These are phyloP conservation scores for Hirundo rustica DNA, from an alignment of 2,797 vertebrate species.

Conservation along the genomic window DNA sequence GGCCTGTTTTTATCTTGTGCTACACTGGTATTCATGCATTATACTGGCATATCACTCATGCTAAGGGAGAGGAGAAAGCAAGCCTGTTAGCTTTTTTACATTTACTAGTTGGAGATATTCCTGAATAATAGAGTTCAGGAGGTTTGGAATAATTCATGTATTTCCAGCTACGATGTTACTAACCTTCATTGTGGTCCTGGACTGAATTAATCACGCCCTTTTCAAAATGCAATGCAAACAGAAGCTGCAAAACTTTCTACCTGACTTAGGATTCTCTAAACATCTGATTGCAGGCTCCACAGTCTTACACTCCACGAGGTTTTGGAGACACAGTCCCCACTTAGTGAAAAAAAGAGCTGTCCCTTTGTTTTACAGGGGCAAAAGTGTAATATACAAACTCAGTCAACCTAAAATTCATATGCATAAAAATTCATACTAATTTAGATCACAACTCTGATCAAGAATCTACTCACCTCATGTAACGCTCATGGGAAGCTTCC, in stretches of 20 bases:
- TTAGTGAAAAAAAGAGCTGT: neutral
- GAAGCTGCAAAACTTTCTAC: neutral
- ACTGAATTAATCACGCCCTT: conserved; percentile 14
- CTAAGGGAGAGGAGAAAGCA: neutral
- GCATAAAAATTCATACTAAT: neutral
- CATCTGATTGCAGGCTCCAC: neutral
- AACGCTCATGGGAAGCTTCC: neutral
- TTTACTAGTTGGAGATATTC: neutral
- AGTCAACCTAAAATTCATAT: neutral
- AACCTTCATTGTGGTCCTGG: neutral
- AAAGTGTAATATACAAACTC: neutral
- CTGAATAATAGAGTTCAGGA: conserved; percentile 13
- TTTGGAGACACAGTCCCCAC: neutral
- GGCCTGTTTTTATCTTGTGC: neutral
- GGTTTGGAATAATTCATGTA: conserved; percentile 20
- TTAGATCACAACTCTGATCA: neutral
- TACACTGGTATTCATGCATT: neutral
- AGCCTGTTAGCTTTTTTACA: neutral
- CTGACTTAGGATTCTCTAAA: neutral
- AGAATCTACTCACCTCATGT: neutral
- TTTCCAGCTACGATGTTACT: neutral
- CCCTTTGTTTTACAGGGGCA: neutral
- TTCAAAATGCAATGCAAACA: neutral
- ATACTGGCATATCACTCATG: neutral
- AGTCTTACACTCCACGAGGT: neutral